phyloP scores from a whole-genome alignment of 2,797 vertebrate genomes.

The Ctenopoma multispine region DNA sequence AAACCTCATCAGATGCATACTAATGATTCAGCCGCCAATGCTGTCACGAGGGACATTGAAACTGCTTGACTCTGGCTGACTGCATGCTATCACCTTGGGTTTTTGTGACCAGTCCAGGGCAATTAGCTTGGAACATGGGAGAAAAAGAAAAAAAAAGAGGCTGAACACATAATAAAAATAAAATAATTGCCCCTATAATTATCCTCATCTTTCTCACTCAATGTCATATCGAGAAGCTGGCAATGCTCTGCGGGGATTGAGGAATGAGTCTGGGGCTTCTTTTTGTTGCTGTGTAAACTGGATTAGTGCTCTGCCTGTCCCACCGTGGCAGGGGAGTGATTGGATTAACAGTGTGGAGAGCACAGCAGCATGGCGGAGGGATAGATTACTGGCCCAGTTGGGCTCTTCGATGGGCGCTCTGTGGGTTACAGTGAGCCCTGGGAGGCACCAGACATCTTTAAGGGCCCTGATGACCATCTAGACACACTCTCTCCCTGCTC shows the following conservation, averaged over 20 bases:
- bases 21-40: slow-evolving; percentile 66
- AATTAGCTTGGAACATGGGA: slow-evolving; percentile 74
- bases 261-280: slow-evolving; percentile 73
- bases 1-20: slow-evolving; percentile 75
- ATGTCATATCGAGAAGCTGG: slow-evolving; percentile 72
- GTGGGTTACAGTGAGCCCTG: slow-evolving; percentile 66
- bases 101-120: slow-evolving; percentile 74
- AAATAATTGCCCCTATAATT: slow-evolving; percentile 80
- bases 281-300: slow-evolving; percentile 83
- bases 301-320: slow-evolving; percentile 85
- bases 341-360: slow-evolving; percentile 85
- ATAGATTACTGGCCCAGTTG: slow-evolving; percentile 83
- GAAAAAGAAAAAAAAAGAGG: slow-evolving; percentile 32
- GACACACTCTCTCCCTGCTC: slow-evolving; percentile 63
- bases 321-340: slow-evolving; percentile 83
- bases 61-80: slow-evolving; percentile 70
- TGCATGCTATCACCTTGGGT: slow-evolving; percentile 78
- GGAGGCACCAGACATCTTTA: slow-evolving; percentile 77
- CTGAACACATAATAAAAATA: slow-evolving; percentile 74
- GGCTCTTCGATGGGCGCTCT: slow-evolving; percentile 74
- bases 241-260: slow-evolving; percentile 68
- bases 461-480: slow-evolving; percentile 79
- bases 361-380: slow-evolving; percentile 77
- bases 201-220: slow-evolving; percentile 78
- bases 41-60: slow-evolving; percentile 58